A percentile compares a stretch with the other conserved stretches of the same genome.
Evolutionary conservation across 1,140 invertebrate genomes (phyloP).

Genomic region (Drosophila busckii): DNA sequence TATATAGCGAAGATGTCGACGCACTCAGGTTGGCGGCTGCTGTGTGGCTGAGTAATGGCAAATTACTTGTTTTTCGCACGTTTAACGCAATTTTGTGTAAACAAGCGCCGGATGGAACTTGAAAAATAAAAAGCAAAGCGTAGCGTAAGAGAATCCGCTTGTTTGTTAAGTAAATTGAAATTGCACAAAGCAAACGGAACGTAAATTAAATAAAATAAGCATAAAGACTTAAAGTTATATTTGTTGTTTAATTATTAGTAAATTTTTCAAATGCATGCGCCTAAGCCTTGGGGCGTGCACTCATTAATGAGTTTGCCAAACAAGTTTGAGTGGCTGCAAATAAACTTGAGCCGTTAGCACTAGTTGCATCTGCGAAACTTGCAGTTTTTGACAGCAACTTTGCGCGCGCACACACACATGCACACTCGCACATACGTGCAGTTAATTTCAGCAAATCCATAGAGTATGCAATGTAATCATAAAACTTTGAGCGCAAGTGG

Average conservation of each 20-base stretch:
- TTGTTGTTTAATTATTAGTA: no score
- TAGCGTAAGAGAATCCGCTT: not conserved
- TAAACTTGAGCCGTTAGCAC: slow-evolving; percentile 3
- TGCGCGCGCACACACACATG: slow-evolving; percentile 1
- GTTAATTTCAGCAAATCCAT: slow-evolving; percentile 43
- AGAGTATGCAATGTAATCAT: slow-evolving; percentile 36
- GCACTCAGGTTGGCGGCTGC: not conserved
- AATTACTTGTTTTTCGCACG: slow-evolving; percentile 66
- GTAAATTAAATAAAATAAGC: no score
- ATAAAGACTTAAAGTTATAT: no score
- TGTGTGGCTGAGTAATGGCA: slow-evolving; percentile 52
- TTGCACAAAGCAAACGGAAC: no score
- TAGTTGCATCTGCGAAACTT: slow-evolving; percentile 17
- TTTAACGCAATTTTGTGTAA: slow-evolving; percentile 66
- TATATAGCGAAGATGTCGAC: not conserved
- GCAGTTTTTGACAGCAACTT: slow-evolving; percentile 29
- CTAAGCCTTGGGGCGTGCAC: no score
- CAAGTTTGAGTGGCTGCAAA: slow-evolving; percentile 16
- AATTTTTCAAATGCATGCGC: no score
- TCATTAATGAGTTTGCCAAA: slow-evolving; percentile 1
- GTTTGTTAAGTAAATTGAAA: no score
- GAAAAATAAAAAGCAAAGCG: slow-evolving; percentile 11
- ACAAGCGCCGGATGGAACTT: slow-evolving; percentile 21
- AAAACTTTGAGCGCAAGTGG: slow-evolving; percentile 31
- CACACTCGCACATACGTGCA: slow-evolving; percentile 23